Base-by-base conservation (phyloP, 2,113 vertebrate species). In the Canis aureus region DNA sequence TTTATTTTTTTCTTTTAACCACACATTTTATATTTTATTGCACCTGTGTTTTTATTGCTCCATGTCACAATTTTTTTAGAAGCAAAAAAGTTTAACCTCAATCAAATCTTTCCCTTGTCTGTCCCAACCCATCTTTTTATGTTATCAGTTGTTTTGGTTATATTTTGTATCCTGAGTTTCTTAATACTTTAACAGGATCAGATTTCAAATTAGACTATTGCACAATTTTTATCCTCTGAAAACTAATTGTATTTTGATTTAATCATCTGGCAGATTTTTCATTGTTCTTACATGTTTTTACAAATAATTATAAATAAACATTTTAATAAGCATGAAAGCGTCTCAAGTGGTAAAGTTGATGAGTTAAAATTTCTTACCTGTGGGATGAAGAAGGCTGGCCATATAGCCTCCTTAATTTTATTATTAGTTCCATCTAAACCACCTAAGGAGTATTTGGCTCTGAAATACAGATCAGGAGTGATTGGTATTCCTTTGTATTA, bases 401-500 rank as follows among this genome's bases (percentile, higher is more conserved):
- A 16, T 29, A 76, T 93, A 79, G 73, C 22, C 16, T 11, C 12
- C 11, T 89, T 92, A 69, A 92, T 95, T 95, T 96, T 91, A 32
- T 12, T 83, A 25, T 74, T 83, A 74, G 85, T 91, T 89, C 43
- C 35, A 55, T 12, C 29, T 69, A 69, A 97, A 51, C n/a, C 62
- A 73, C 11, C 67, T 62, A 95, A 67, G 19, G 19, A 97, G 20
- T 86, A n/a, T 91, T 94, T 97, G 94, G 7, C 29, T 97, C 91
- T 92, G 67, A 92, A 92, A 89, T 53, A 49, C 62, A 83, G 57
- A 93, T 96, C 25, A 49, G 10, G n/a, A 96, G 4, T 83, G 81
- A 94, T 89, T 96, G 66, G 8, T 93, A 94, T 94, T 80, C 2
- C 43, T 88, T 97, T 93, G 57, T 95, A 92, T 92, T 96, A 74